phyloP scores from a whole-genome alignment of 2,113 vertebrate species.

The Xenotilapia leptura region DNA sequence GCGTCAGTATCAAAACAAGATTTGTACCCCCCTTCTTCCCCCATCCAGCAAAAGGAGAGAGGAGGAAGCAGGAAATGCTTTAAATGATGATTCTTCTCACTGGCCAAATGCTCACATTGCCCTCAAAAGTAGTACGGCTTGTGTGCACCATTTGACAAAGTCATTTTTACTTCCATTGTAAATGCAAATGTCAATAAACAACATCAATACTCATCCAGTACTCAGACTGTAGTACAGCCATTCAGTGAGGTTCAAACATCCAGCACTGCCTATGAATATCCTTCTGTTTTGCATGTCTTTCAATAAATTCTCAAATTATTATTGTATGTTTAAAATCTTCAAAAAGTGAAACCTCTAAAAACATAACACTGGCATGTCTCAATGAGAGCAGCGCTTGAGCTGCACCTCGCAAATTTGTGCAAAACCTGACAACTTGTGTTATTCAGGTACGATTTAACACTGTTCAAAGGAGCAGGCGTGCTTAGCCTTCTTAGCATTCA shows the following conservation, averaged over 20 bases:
- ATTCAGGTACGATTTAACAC: not conserved
- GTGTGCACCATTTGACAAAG: not conserved
- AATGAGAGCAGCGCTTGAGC: not conserved
- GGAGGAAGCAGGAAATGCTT: slow-evolving; percentile 1
- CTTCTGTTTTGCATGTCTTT: not conserved
- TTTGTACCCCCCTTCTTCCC: slow-evolving; percentile 26
- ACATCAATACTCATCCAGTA: not conserved
- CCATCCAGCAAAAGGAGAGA: not conserved
- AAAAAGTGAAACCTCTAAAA: not conserved
- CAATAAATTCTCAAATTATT: not conserved
- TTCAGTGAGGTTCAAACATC: not conserved
- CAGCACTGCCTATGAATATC: not conserved
- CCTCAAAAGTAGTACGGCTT: not conserved
- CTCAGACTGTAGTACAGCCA: not conserved
- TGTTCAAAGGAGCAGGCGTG: not conserved
- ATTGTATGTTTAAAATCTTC: not conserved
- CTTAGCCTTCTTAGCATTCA: not conserved
- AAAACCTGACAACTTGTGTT: not conserved
- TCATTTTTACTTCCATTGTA: not conserved
- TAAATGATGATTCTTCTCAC: slow-evolving; percentile 14
- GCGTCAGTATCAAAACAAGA: slow-evolving; percentile 63
- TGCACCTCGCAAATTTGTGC: not conserved
- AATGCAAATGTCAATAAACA: not conserved
- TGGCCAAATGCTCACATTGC: not conserved
- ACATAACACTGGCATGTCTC: not conserved